Percentiles rank a stretch among this genome's conserved stretches.
Evolutionary conservation across 92 coral and sea anemone species (phyloP).

Genomic region (Epizoanthus illoricatus): DNA sequence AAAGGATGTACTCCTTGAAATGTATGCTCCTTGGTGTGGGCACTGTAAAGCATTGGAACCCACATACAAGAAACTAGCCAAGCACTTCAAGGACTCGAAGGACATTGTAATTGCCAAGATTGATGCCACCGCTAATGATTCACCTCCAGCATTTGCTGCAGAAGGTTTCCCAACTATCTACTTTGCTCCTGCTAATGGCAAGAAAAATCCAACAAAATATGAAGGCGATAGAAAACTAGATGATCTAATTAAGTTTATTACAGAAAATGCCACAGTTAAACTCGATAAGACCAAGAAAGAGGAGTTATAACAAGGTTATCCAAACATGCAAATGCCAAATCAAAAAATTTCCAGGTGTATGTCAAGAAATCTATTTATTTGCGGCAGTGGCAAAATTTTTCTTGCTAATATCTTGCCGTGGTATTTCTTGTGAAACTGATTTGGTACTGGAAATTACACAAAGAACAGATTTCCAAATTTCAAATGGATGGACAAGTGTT

Average conservation of each 20-base stretch:
- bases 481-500: too few relatives aligned
- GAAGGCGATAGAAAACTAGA: slow-evolving; percentile 80
- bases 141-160: slow-evolving; percentile 62
- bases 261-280: slow-evolving; percentile 80
- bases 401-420: background rate
- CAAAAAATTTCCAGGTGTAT: background rate
- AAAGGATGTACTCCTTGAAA: slow-evolving; percentile 92
- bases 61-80: slow-evolving; percentile 81
- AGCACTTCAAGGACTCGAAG: slow-evolving; percentile 74
- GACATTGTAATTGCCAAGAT: slow-evolving; percentile 90
- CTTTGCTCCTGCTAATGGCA: slow-evolving; percentile 82
- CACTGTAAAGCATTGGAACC: slow-evolving; percentile 88
- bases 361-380: background rate
- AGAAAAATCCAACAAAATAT: slow-evolving; percentile 79
- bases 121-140: slow-evolving; percentile 91
- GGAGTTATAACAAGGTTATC: slow-evolving; percentile 54
- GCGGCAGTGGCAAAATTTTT: slow-evolving; percentile 6
- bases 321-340: background rate
- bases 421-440: too few relatives aligned
- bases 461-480: too few relatives aligned
- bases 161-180: slow-evolving; percentile 88
- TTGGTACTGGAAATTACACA: too few relatives aligned
- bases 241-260: slow-evolving; percentile 78
- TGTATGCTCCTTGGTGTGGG: slow-evolving; percentile 98
- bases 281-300: slow-evolving; percentile 71